These are phyloP conservation scores for Heterodera carotae DNA, from an alignment of 1,140 invertebrate species.

Conservation along the genomic window DNA sequence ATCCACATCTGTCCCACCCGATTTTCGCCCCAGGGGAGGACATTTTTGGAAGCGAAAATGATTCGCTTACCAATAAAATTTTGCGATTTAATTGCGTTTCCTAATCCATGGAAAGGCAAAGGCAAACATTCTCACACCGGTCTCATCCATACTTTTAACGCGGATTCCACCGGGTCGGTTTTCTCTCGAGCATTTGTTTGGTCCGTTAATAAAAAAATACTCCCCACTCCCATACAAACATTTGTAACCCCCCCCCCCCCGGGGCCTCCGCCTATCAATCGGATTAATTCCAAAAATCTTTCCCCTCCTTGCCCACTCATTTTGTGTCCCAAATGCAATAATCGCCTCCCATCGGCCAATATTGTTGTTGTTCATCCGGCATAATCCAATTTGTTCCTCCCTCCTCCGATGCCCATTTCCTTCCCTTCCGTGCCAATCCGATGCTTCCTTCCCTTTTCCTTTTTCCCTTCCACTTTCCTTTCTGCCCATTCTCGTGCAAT, in stretches of 20 bases:
- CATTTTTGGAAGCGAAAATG: not conserved
- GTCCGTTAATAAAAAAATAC: not conserved
- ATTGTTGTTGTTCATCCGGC: conserved; percentile 8
- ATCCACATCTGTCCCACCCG: conserved; percentile 1
- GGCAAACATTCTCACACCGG: not conserved
- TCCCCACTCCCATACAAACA: no score
- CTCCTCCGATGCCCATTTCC: not conserved
- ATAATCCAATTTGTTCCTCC: not conserved
- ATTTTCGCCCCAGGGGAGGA: no score
- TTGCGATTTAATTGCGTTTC: not conserved
- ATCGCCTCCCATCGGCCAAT: conserved; percentile 7
- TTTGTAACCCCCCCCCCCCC: no score
- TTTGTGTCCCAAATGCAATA: conserved; percentile 8
- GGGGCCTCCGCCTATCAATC: not conserved
- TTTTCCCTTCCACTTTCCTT: not conserved
- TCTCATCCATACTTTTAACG: not conserved
- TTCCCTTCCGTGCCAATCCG: conserved; percentile 11
- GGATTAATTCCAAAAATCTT: conserved; percentile 8
- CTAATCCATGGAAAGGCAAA: not conserved
- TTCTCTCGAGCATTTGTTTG: not conserved
- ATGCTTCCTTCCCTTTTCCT: not conserved
- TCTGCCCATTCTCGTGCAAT: not conserved
- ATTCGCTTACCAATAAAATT: not conserved
- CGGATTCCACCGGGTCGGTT: no score
- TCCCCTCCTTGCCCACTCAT: not conserved